Evolutionary conservation across 2,888 invertebrate species (phyloP), one percentile per base, ranked within the genome.

Genomic region (Brachycybe producta): DNA sequence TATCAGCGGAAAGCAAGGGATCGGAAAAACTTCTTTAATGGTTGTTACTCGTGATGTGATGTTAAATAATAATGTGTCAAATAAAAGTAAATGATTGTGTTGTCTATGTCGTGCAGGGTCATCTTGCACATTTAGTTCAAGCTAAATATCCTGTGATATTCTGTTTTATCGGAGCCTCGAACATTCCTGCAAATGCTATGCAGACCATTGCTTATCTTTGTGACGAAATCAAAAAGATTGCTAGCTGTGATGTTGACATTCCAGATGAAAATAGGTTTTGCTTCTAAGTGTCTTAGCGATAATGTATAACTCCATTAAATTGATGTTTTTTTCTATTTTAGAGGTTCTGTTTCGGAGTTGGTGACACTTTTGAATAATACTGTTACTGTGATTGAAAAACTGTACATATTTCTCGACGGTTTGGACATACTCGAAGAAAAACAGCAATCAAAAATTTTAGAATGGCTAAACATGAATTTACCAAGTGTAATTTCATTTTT

Each of bases 331-430:
- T 17, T 35, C 26, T 39, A 39, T 21, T 39, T n/a, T n/a, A 42
- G 43, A 13, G 30, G 30, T 28, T 27, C 43, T 2, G 26, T 5
- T 7, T 26, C 26, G 27, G 26, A 27, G 27, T 42, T 42, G 13
- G 27, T 28, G 17, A 17, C 21, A 26, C 19, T 42, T 24, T 5
- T 42, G 13, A 42, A 5, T 26, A 23, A 42, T 17, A 30, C 19
- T 2, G 24, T 19, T 15, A 42, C 15, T 13, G 27, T 15, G 8
- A 17, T 27, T 5, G 43, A 42, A n/a, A 46, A 43, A 1, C 54
- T 67, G 8, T 57, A 65, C 5, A 32, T 68, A 7, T 60, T 67
- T 50, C 55, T 68, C n/a, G 68, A 68, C 58, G 67, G 67, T 11
- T 50, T 67, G 26, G 67, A 68, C 50, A 53, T 60, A 27, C 61